Conservation (phyloP, 64 coral and sea anemone species). For the Montipora efflorescens region DNA sequence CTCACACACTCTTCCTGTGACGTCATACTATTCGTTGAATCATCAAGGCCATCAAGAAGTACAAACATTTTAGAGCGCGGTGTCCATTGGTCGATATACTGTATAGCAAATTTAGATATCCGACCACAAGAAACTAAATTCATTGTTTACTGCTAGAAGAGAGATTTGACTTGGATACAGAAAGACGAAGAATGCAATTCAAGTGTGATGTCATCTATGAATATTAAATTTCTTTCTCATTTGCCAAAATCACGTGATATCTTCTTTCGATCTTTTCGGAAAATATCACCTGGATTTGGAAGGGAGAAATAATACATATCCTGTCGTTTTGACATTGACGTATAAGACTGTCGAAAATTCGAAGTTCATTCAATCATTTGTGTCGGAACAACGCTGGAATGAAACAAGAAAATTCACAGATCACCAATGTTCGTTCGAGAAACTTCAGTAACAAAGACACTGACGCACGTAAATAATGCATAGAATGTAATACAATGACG, state of each 20-base stretch:
- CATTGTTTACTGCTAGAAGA: background rate
- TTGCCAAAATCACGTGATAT: conserved; percentile 13
- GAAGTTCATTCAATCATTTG: background rate
- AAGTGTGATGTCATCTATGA: background rate
- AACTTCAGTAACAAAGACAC: conserved; percentile 2
- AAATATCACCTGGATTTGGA: background rate
- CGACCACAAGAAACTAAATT: background rate
- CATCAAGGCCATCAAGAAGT: background rate
- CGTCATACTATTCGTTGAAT: conserved; percentile 68
- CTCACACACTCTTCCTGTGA: conserved; percentile 92
- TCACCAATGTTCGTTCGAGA: background rate
- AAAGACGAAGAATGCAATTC: background rate
- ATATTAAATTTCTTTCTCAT: conserved; percentile 4
- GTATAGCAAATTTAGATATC: background rate
- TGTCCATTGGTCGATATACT: background rate
- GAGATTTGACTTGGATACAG: too few species aligned
- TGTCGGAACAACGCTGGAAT: conserved; percentile 8
- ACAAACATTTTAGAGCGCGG: conserved; percentile 21
- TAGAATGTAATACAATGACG: conserved; percentile 19
- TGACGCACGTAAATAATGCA: conserved; percentile 47
- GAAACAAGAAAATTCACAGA: conserved; percentile 1
- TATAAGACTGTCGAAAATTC: background rate
- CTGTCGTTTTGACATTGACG: too few species aligned
- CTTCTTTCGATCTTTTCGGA: background rate
- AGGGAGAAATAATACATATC: too few species aligned